Conservation (phyloP, 2,888 invertebrate genomes). For the Phymatocera aterrima region DNA sequence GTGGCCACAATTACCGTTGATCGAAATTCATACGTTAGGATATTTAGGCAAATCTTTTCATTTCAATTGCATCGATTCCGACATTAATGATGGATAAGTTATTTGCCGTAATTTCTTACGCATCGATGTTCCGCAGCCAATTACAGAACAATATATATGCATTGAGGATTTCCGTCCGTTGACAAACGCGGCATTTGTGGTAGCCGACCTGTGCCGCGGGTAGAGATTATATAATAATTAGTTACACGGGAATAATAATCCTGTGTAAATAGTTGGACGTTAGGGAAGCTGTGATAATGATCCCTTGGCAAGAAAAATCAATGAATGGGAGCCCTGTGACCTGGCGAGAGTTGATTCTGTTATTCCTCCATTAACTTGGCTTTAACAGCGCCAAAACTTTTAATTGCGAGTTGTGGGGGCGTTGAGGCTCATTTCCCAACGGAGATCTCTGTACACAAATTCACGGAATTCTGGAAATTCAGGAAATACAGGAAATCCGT, state of each 20-base stretch:
- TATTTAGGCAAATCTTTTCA: no score
- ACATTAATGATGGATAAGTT: no score
- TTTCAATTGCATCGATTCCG: no score
- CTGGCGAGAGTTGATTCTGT: conserved; percentile 64
- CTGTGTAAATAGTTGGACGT: conserved; percentile 47
- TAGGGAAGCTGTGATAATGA: conserved; percentile 9
- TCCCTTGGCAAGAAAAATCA: conserved; percentile 27
- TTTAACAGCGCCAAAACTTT: conserved; percentile 71
- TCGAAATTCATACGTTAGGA: no score
- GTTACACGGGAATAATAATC: conserved; percentile 53
- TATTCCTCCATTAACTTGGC: conserved; percentile 73
- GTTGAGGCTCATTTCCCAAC: conserved; percentile 64
- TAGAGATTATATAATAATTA: conserved; percentile 54
- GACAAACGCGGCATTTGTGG: conserved; percentile 15
- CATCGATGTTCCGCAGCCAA: neutral
- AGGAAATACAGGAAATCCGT: conserved; percentile 41
- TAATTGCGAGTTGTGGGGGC: conserved; percentile 73
- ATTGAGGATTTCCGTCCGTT: neutral
- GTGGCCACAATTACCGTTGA: neutral
- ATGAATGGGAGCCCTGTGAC: conserved; percentile 41
- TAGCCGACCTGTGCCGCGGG: conserved; percentile 16
- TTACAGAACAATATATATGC: no score
- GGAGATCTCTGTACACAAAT: conserved; percentile 41
- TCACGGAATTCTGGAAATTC: conserved; percentile 38
- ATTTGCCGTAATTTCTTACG: neutral